Base-by-base conservation (phyloP, 2,888 invertebrate species). In the Mythimna lalbum region DNA sequence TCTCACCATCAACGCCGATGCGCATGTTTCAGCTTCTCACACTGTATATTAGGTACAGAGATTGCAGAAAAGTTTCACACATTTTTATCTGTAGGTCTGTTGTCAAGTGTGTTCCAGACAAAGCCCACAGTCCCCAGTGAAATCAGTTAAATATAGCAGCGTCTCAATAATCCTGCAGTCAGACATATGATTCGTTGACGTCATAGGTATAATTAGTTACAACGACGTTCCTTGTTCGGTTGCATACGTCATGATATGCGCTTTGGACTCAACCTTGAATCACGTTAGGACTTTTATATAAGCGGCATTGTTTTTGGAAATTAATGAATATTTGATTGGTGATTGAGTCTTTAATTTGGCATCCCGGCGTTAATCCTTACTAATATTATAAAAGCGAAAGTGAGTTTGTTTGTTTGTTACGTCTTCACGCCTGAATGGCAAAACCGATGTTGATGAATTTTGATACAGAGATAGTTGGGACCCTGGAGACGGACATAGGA, bases 121-220 rank as follows among this genome's bases (percentile, higher is more conserved):
- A 66, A 70, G 61, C 53, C 49, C 33, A 74, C 36, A 55, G 63
- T 55, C 50, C 21, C n/a, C 57, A 69, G 69, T 57, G 63, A 69
- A 78, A 78, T 66, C 61, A 65, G 68, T 77, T 82, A 82, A 76
- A 80, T 76, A 81, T 71, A 78, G 69, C 73, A 17, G 63, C 69
- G 63, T 81, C 77, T 83, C 67, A 79, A 78, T 84, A 81, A 80
- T 81, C 78, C 66, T 68, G 71, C 68, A 76, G 76, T 80, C 80
- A 76, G 80, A 84, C 87, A 85, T 73, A 83, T 86, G 88, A 85
- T 83, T 76, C 66, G 78, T 72, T 90, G 90, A 91, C 91, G 91
- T 91, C 90, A 90, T 72, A 71, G 69, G 69, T 77, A 85, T 84
- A 85, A 87, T 88, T 86, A 88, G 81, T 81, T 82, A 84, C 83